These are phyloP conservation scores for Drosophila simulans DNA, from an alignment of 1,140 invertebrate species.

Conservation along the genomic window DNA sequence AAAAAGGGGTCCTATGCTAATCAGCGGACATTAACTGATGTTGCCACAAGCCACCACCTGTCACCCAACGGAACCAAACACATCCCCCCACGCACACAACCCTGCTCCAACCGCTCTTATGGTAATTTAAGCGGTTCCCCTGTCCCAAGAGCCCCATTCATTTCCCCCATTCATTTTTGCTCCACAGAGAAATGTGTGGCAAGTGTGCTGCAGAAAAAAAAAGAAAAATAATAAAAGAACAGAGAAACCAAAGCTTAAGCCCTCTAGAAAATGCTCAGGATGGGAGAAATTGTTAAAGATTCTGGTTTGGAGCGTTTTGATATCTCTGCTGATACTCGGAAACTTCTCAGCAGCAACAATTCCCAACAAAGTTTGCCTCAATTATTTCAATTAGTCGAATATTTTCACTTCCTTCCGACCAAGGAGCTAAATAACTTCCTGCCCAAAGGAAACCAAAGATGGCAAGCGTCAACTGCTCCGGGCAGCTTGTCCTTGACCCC, in stretches of 20 bases:
- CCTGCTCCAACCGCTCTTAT: conserved; percentile 37
- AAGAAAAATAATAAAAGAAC: conserved; percentile 18
- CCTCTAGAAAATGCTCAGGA: conserved; percentile 29
- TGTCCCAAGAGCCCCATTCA: conserved; percentile 12
- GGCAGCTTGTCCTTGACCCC: conserved; percentile 22
- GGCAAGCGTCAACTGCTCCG: conserved; percentile 9
- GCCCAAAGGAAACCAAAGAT: conserved; percentile 17
- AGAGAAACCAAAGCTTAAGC: conserved; percentile 49
- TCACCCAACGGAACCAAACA: conserved; percentile 32
- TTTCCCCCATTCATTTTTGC: conserved; percentile 3
- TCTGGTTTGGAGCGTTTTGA: conserved; percentile 8
- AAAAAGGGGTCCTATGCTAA: conserved; percentile 50
- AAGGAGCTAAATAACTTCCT: conserved; percentile 31
- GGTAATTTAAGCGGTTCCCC: conserved; percentile 60
- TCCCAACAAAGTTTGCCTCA: conserved; percentile 34
- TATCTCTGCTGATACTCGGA: conserved; percentile 17
- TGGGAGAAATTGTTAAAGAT: conserved; percentile 4
- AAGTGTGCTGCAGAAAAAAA: conserved; percentile 19
- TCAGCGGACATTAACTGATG: conserved; percentile 69
- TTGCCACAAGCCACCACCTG: conserved; percentile 52
- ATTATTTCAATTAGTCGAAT: conserved; percentile 47
- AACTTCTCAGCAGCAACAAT: background rate
- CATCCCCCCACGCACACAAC: background rate
- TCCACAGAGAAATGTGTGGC: conserved; percentile 35
- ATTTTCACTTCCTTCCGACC: conserved; percentile 44